Conservation (phyloP, 2,797 vertebrate species). For the Sebastes vulpes region DNA sequence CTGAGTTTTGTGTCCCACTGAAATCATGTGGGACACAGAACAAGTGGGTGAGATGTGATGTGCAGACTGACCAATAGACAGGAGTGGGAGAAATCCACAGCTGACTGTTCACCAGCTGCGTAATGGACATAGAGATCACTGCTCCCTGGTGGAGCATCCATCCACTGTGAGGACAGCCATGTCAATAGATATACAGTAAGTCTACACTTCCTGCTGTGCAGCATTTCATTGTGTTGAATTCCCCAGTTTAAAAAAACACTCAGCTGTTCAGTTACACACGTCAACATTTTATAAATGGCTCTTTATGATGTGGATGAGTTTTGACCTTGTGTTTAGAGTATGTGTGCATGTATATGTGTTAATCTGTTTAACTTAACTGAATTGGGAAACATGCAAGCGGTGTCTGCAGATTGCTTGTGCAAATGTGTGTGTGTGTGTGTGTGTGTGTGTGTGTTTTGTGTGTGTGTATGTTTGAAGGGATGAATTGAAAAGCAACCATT, state of each 20-base stretch:
- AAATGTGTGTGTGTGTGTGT: too few relatives aligned
- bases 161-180: slow-evolving; percentile 3
- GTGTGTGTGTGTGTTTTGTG: neutral
- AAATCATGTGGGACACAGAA: neutral
- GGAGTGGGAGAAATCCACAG: slow-evolving; percentile 12
- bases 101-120: slow-evolving; percentile 44
- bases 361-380: neutral
- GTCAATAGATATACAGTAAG: slow-evolving; percentile 12
- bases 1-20: neutral
- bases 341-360: neutral
- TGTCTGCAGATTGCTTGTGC: neutral
- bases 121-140: slow-evolving; percentile 24
- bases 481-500: slow-evolving; percentile 31
- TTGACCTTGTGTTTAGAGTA: neutral
- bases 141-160: slow-evolving; percentile 38
- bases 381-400: neutral
- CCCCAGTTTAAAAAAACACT: neutral
- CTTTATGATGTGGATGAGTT: neutral
- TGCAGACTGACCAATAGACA: neutral
- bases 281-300: neutral
- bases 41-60: slow-evolving; percentile 12
- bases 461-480: neutral
- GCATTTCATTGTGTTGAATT: neutral
- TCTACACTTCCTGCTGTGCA: slow-evolving; percentile 12
- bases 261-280: neutral